phyloP scores from a whole-genome alignment of 2,888 invertebrate genomes.

The Tridacna crocea region DNA sequence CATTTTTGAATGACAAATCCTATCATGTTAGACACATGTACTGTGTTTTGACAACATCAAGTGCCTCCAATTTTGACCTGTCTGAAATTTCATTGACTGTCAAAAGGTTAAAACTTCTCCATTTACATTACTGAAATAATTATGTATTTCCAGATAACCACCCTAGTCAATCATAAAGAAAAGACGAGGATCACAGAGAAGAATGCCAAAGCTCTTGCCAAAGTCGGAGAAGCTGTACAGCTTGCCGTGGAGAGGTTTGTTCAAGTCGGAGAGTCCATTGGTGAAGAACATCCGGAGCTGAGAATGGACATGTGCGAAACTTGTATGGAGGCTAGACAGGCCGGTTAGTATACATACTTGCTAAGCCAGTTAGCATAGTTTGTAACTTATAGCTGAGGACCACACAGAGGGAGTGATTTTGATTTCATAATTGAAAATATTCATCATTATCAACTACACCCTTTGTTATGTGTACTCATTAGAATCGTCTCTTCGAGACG shows the following conservation, averaged over 20 bases:
- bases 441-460: no score
- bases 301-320: constrained; percentile 99
- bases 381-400: background rate
- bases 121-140: no score
- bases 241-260: constrained; percentile 99
- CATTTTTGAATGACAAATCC: no score
- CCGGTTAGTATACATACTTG: constrained; percentile 88
- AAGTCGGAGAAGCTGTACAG: constrained; percentile 98
- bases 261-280: constrained; percentile 98
- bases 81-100: no score
- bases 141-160: constrained; percentile 90
- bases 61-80: no score
- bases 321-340: constrained; percentile 97
- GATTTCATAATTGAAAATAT: no score
- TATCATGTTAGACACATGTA: no score
- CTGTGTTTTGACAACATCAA: no score
- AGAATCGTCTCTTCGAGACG: no score
- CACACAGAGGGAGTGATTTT: background rate
- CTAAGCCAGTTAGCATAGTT: background rate
- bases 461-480: no score
- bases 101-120: no score
- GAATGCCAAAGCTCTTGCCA: constrained; percentile 90
- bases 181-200: constrained; percentile 86
- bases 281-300: constrained; percentile 98
- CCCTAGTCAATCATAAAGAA: constrained; percentile 92